Evolutionary conservation across 2,888 invertebrate species (phyloP).

Genomic region (Hetaerina titia): DNA sequence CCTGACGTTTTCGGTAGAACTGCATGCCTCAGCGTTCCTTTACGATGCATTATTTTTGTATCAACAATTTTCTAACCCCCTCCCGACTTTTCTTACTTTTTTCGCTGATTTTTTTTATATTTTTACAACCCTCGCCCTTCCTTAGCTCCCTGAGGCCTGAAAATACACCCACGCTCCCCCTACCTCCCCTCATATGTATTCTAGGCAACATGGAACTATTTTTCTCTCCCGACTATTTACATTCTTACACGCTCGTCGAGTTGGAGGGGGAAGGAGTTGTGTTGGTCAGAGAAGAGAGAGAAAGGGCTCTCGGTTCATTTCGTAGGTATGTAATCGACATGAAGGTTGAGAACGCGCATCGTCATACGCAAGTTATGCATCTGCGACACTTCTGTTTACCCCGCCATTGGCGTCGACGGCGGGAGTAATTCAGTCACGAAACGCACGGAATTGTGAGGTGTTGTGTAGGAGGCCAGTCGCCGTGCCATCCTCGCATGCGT

Average conservation of each 20-base stretch:
- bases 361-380: background rate
- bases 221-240: background rate
- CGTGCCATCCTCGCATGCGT: background rate
- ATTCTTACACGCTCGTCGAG: background rate
- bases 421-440: constrained; percentile 9
- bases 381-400: background rate
- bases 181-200: background rate
- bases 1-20: background rate
- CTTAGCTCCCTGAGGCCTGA: background rate
- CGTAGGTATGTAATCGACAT: background rate
- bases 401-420: background rate
- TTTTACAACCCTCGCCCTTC: background rate
- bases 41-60: background rate
- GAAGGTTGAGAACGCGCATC: background rate
- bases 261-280: background rate
- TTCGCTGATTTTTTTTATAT: background rate
- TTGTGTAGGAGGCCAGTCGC: background rate
- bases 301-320: background rate
- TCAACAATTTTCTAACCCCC: background rate
- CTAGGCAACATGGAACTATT: background rate
- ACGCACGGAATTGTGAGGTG: background rate
- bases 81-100: background rate
- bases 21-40: constrained; percentile 45
- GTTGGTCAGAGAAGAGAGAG: background rate
- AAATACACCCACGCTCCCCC: background rate